Evolutionary conservation across 2,797 vertebrate species (phyloP), one percentile per base, ranked within the genome.

Genomic region (Lithobates sylvaticus): DNA sequence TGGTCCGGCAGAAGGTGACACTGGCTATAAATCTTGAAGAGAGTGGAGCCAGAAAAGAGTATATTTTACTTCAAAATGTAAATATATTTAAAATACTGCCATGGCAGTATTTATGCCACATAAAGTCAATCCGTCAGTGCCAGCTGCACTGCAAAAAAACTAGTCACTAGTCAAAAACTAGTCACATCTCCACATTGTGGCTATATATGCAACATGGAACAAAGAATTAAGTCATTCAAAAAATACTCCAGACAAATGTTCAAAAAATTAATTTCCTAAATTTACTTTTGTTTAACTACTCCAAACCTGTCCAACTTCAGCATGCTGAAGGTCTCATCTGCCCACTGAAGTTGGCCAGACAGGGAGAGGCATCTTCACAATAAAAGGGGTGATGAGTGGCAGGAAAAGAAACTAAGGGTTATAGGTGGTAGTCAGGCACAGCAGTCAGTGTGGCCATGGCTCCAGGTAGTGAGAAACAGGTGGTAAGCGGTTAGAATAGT

Each of bases 71-170:
- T 89, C 89, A 91, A 88, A 84, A 90, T 90, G 89, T 89, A 89
- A 91, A 90, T 91, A 91, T 89, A 91, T 92, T 90, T 91, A 89
- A 92, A 92, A 91, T 88, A 92, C 84, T 91, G 86, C 89, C 89
- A 87, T 90, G 90, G 83, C 87, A 89, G 76, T 88, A 87, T 90
- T 90, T 92, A 91, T 90, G 90, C 91, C 90, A 78, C 89, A 85
- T 83, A 88, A 83, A 88, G 84, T 68, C 76, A 89, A 87, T 69
- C 72, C 89, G 86, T 91, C 42, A 27, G 74, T 90, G 88, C 88
- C 89, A 86, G 84, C 73, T 89, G 88, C 77, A 88, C 86, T 32
- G 32, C 32, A 29, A 29, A 29, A n/a, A 29, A 89, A 89, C 88
- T 90, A 83, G 84, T 88, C 12, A 74, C 58, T n/a, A n/a, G n/a